Evolutionary conservation across 2,797 vertebrate species (phyloP).

Genomic region (Neomorphus geoffroyi): DNA sequence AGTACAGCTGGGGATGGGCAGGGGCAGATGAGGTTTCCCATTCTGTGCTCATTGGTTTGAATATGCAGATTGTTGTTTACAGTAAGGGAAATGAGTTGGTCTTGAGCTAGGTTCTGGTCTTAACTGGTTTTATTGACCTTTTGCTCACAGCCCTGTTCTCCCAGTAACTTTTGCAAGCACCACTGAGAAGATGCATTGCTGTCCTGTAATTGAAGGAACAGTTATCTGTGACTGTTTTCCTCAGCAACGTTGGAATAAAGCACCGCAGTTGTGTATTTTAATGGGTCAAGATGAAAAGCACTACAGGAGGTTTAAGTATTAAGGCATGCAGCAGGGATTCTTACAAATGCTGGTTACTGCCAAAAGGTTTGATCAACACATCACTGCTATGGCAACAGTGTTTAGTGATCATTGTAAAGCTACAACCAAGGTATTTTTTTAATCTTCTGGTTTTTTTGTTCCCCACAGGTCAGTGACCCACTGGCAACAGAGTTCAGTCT

Average conservation of each 20-base stretch:
- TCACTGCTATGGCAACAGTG: not conserved
- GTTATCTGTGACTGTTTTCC: not conserved
- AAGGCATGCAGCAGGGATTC: not conserved
- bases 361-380: not conserved
- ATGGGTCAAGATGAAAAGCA: not conserved
- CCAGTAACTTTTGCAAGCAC: not conserved
- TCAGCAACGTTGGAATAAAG: not conserved
- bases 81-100: not conserved
- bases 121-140: not conserved
- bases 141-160: not conserved
- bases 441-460: not conserved
- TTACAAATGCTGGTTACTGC: not conserved
- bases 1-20: fast-evolving
- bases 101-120: not conserved
- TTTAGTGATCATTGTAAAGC: not conserved
- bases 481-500: conserved; percentile 87
- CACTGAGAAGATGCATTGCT: not conserved
- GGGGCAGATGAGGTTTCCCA: not conserved
- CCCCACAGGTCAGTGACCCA: conserved; percentile 84
- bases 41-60: not conserved
- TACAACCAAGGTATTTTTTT: not conserved
- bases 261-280: not conserved
- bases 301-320: not conserved
- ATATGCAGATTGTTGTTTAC: not conserved
- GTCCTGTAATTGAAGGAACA: not conserved